These are phyloP conservation scores for Sitta europaea DNA, from an alignment of 2,113 vertebrate species.

Conservation along the genomic window DNA sequence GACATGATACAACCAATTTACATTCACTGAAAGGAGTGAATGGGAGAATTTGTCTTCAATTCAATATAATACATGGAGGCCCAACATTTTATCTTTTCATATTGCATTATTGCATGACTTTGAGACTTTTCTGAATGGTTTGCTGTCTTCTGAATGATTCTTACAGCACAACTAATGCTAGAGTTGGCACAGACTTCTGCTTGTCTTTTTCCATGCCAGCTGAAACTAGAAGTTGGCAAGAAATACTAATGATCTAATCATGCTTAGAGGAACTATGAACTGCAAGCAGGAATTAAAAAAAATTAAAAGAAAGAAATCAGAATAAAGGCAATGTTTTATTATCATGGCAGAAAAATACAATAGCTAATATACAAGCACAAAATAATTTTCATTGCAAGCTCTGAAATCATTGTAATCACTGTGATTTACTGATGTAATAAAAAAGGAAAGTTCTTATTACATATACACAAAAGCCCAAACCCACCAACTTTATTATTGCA, in stretches of 20 bases:
- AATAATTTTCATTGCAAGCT: neutral
- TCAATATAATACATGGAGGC: neutral
- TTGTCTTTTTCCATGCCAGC: neutral
- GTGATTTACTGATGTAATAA: constrained; percentile 16
- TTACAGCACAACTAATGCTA: neutral
- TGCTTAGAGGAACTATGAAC: neutral
- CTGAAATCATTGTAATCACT: neutral
- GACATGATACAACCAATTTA: neutral
- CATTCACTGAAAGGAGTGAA: neutral
- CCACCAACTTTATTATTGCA: neutral
- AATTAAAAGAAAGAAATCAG: neutral
- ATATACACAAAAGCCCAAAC: neutral
- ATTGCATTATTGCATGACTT: neutral
- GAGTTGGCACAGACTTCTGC: neutral
- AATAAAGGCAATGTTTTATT: neutral
- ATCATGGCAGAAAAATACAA: neutral
- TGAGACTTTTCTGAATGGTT: neutral
- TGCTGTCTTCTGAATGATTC: neutral
- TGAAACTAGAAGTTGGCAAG: neutral
- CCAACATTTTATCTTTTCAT: neutral
- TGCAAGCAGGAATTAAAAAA: neutral
- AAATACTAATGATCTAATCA: neutral
- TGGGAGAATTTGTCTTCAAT: neutral
- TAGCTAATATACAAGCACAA: neutral
- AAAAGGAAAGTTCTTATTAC: neutral